Conservation (phyloP, 2,797 vertebrate genomes). For the Sarcophilus harrisii region DNA sequence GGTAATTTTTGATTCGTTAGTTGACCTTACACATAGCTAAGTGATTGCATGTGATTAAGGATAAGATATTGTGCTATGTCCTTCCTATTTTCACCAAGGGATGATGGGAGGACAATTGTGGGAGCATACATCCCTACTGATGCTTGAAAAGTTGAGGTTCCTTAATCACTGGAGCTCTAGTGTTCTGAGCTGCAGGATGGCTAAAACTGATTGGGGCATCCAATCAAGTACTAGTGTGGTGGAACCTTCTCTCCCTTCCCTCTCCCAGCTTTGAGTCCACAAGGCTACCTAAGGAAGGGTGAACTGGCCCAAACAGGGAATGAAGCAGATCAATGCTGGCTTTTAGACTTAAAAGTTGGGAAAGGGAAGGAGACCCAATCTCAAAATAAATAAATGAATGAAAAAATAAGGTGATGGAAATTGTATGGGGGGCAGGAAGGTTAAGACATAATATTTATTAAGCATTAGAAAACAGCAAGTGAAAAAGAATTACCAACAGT, state of each 20-base stretch:
- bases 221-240: not conserved
- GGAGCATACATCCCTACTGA: too few relatives aligned
- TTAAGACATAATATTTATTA: constrained; percentile 34
- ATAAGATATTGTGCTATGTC: constrained; percentile 28
- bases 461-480: constrained; percentile 51
- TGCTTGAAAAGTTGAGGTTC: not conserved
- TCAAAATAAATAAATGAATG: not conserved
- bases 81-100: not conserved
- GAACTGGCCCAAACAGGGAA: not conserved
- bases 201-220: not conserved
- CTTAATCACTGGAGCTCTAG: not conserved
- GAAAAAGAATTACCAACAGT: not conserved
- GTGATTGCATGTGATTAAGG: not conserved
- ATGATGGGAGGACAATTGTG: not conserved
- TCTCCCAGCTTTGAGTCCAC: too few relatives aligned
- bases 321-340: not conserved
- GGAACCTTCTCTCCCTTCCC: not conserved
- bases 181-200: not conserved
- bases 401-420: not conserved
- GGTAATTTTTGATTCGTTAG: constrained; percentile 36
- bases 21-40: not conserved
- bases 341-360: not conserved
- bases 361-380: not conserved
- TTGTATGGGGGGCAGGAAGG: not conserved
- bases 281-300: not conserved